Evolutionary conservation across 2,113 vertebrate species (phyloP), one percentile per base, ranked within the genome.

Genomic region (Lanius collurio): DNA sequence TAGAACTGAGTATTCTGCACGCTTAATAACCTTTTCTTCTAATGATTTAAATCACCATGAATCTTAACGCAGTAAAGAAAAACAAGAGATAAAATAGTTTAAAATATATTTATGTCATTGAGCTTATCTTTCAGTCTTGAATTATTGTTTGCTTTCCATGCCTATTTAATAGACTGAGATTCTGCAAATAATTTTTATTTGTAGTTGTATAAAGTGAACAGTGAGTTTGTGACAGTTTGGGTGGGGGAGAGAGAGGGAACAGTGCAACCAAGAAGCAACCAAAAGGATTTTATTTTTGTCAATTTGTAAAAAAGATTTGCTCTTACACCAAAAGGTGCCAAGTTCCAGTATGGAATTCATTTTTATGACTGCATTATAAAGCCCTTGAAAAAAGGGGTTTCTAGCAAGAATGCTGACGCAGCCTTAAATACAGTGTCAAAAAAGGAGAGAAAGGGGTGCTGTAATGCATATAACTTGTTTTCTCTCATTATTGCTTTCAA

Each of bases 401-500:
- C 94, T 83, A 89, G 82, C 9, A 6, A 94, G 97, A 97, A 91
- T 94, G 97, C 97, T 98, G 97, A 97, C 91, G 76, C 83, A 96
- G 96, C 96, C 91, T 93, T 92, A 91, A 95, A 85, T 77, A 73
- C 86, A 39, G 84, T 90, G 80, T 95, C 35, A 69, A 79, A 93
- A 87, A 96, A 65, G 64, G 83, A 93, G 69, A 94, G 89, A 74
- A 95, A 56, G 56, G 85, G 82, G 70, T 7, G 4, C 57, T 82
- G 31, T 41, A 68, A 93, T 96, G 96, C 77, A 77, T 91, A 79
- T 86, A 98, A 98, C 97, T 95, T 85, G 95, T 97, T 98, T 94
- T 94, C 97, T 98, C 98, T 98, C 93, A 89, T 87, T 97, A 95
- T 90, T 90, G 85, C 97, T 97, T 97, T 96, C 97, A 98, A 98